phyloP scores from a whole-genome alignment of 2,113 vertebrate species.

The Clarias batrachus region DNA sequence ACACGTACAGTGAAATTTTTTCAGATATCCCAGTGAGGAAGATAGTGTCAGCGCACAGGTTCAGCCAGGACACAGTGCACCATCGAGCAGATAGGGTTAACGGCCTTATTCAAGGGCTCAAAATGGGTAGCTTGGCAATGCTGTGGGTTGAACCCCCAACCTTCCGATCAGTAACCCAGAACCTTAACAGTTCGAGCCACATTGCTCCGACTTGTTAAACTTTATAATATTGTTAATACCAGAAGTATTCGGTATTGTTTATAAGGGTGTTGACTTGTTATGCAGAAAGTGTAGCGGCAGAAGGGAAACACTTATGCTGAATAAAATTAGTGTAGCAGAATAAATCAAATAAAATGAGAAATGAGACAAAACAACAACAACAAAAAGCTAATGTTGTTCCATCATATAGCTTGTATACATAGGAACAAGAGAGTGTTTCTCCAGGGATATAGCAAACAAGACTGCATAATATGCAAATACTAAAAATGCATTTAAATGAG shows the following conservation, averaged over 20 bases:
- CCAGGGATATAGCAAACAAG: not conserved
- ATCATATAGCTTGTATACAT: not conserved
- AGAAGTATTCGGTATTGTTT: not conserved
- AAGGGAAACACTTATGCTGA: not conserved
- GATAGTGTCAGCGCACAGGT: no score
- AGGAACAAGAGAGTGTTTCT: not conserved
- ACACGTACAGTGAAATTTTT: not conserved
- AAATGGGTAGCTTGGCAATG: no score
- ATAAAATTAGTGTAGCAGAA: not conserved
- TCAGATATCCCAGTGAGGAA: no score
- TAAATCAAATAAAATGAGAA: not conserved
- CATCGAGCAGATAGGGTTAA: no score
- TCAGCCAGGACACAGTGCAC: no score
- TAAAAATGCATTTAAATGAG: not conserved
- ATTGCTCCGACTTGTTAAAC: not conserved
- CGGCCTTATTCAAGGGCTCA: no score
- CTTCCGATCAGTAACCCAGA: no score
- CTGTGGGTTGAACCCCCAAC: no score
- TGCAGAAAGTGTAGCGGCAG: not conserved
- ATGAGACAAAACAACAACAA: not conserved
- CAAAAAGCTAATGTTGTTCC: not conserved
- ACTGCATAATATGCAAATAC: not conserved
- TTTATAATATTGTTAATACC: not conserved
- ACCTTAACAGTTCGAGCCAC: no score
- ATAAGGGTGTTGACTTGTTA: not conserved